Evolutionary conservation across 2,113 vertebrate species (phyloP).

Genomic region (Nothoprocta perdicaria): DNA sequence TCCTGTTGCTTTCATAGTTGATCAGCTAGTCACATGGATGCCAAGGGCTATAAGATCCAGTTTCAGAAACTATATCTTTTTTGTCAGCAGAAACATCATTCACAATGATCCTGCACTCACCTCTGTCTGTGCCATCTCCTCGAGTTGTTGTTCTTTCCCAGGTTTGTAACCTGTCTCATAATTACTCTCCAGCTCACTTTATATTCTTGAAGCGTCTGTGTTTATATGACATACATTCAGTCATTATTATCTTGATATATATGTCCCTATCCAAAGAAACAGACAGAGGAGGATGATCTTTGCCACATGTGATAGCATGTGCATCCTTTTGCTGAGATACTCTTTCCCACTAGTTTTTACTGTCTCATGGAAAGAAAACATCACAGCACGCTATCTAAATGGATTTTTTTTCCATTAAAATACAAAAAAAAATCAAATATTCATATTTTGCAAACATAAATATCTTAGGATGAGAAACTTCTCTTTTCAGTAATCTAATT

Average conservation of each 20-base stretch:
- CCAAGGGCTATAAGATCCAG: background rate
- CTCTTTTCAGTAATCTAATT: background rate
- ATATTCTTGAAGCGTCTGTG: background rate
- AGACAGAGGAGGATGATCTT: background rate
- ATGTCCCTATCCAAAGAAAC: background rate
- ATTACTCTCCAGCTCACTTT: background rate
- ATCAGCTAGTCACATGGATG: background rate
- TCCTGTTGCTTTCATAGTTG: background rate
- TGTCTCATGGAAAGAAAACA: background rate
- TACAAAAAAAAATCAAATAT: background rate
- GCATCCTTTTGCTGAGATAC: background rate
- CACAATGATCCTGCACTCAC: background rate
- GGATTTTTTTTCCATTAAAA: background rate
- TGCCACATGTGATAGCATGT: rapidly evolving
- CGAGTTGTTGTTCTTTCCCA: background rate
- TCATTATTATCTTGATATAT: background rate
- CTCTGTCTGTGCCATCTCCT: background rate
- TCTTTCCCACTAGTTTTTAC: background rate
- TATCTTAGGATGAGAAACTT: background rate
- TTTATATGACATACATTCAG: background rate
- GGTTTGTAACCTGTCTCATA: background rate
- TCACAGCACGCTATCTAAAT: rapidly evolving
- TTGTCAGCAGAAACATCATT: background rate
- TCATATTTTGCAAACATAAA: background rate
- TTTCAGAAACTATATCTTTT: background rate